phyloP scores from a whole-genome alignment of 2,797 vertebrate species.

The Glossophaga mutica region DNA sequence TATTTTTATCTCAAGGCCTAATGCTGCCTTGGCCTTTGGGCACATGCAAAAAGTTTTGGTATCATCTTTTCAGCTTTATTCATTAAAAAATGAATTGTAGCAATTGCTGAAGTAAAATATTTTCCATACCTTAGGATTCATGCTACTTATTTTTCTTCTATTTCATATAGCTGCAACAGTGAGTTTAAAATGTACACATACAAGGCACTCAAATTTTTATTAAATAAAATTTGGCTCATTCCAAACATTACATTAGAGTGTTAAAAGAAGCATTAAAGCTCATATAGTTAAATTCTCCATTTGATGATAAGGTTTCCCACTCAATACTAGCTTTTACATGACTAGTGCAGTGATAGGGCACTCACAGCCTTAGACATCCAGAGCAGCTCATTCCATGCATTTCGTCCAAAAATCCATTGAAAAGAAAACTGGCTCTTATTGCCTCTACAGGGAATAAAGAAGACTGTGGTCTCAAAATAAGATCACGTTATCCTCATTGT shows the following conservation, averaged over 20 bases:
- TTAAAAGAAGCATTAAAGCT: slow-evolving; percentile 16
- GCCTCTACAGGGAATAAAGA: not conserved
- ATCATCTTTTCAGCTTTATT: slow-evolving; percentile 27
- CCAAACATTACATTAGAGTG: slow-evolving; percentile 1
- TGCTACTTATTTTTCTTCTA: not conserved
- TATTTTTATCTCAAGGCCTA: not conserved
- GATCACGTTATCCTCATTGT: not conserved
- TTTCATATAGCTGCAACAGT: not conserved
- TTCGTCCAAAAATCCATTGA: slow-evolving; percentile 28
- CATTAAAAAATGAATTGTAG: not conserved
- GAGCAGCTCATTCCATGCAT: not conserved
- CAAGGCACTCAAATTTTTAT: not conserved
- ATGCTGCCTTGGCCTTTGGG: slow-evolving; percentile 6
- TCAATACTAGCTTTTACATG: not conserved
- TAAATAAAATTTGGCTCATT: slow-evolving; percentile 37
- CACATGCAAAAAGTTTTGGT: not conserved
- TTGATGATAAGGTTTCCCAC: not conserved
- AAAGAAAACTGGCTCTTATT: slow-evolving; percentile 23
- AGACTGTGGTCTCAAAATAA: slow-evolving; percentile 23
- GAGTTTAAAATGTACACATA: slow-evolving; percentile 15
- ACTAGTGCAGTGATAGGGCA: not conserved
- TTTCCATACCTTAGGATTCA: not conserved
- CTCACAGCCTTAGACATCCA: not conserved
- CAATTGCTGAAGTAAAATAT: not conserved
- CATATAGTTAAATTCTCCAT: not conserved